A percentile compares a stretch with the other conserved stretches of the same genome.
Evolutionary conservation across 2,888 invertebrate genomes (phyloP).

Genomic region (Ceriagrion tenellum): DNA sequence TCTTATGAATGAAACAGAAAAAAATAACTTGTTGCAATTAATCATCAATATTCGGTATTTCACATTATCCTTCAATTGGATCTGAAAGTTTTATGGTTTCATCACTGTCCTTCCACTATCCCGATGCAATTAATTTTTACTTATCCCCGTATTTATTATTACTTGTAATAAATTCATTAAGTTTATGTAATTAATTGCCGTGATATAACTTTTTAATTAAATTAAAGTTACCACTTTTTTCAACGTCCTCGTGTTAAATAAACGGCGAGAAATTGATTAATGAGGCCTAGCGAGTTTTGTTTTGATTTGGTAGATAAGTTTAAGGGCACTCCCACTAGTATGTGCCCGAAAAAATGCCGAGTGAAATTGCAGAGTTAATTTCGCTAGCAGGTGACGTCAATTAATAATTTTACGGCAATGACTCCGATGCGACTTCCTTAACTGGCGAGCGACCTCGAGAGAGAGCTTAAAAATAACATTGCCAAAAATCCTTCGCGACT

Average conservation of each 20-base stretch:
- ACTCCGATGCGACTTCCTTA: neutral
- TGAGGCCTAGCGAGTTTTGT: neutral
- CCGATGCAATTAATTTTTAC: neutral
- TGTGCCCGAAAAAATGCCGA: neutral
- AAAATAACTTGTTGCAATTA: neutral
- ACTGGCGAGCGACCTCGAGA: neutral
- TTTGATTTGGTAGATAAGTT: neutral
- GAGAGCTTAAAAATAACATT: neutral
- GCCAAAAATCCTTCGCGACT: constrained; percentile 7
- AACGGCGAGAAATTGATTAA: neutral
- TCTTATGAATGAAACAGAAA: neutral
- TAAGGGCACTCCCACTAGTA: neutral
- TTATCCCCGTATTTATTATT: neutral
- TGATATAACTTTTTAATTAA: neutral
- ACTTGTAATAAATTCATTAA: constrained; percentile 1
- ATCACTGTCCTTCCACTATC: neutral
- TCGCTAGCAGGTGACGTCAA: neutral
- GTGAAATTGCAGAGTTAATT: neutral
- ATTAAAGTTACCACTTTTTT: neutral
- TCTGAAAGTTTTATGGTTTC: neutral
- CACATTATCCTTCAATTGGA: neutral
- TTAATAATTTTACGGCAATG: constrained; percentile 1
- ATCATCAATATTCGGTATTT: neutral
- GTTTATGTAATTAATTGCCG: neutral
- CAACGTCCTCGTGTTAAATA: neutral